Conservation (phyloP, 2,797 vertebrate genomes). For the Chelidonichthys spinosus region DNA sequence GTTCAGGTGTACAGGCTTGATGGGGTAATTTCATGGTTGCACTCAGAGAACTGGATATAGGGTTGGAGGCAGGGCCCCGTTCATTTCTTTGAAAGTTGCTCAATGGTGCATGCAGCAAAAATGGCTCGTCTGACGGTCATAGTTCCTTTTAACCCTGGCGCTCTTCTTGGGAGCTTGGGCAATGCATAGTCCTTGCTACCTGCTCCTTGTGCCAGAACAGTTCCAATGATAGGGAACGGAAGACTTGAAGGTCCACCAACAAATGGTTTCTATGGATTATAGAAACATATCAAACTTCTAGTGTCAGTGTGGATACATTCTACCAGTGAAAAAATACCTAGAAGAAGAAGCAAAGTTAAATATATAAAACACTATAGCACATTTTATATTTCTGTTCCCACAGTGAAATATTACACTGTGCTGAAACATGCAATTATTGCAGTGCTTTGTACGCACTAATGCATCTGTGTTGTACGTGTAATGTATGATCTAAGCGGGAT, state of each 20-base stretch:
- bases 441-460: conserved; percentile 28
- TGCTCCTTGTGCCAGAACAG: neutral
- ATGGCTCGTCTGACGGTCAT: too few relatives aligned
- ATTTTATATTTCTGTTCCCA: neutral
- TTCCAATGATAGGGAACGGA: neutral
- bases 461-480: conserved; percentile 29
- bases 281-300: conserved; percentile 11
- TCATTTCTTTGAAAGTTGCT: too few relatives aligned
- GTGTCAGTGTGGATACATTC: neutral
- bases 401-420: neutral
- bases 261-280: neutral
- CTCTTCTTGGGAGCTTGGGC: too few relatives aligned
- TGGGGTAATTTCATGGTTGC: neutral
- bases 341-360: neutral
- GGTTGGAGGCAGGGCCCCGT: too few relatives aligned
- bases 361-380: conserved; percentile 1
- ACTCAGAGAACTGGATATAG: too few relatives aligned
- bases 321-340: neutral
- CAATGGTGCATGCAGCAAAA: too few relatives aligned
- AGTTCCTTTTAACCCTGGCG: too few relatives aligned
- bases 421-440: conserved; percentile 14
- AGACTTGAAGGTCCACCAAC: neutral
- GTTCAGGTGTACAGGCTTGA: neutral
- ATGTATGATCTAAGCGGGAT: conserved; percentile 40
- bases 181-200: neutral